Evolutionary conservation across 1,140 invertebrate genomes (phyloP), one percentile per base, ranked within the genome.

Genomic region (Tenebrio molitor): DNA sequence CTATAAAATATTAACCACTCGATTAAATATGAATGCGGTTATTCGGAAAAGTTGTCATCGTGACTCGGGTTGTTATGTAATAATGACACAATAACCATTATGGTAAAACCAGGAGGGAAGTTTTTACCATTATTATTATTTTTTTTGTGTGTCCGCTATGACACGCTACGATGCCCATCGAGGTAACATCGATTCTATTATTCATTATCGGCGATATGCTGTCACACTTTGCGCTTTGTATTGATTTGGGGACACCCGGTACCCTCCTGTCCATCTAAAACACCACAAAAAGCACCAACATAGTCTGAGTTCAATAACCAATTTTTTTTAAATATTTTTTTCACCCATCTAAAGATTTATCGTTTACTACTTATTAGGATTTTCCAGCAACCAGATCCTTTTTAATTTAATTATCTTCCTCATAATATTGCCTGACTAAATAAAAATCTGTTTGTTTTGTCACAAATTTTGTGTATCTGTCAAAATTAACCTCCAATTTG

Each of bases 21-120:
- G 64, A 66, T 66, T 66, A 66, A 66, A 66, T 66, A 66, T 66
- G 64, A 44, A 66, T 66, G 36, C 17, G 64, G 64, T 66, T 66
- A 66, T 66, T 66, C 44, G 64, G 64, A 25, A 66, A 16, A 42
- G 36, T 42, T 44, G 64, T 66, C 64, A 44, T 44, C 64, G 15
- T 44, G 64, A 66, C 39, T 65, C 39, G 33, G 10, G 19, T 42
- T 66, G 64, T 66, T 44, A 66, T 66, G 14, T 25, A 66, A 66
- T 66, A 42, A 66, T 44, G 39, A 44, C 64, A 29, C 64, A 66
- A 66, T 44, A 21, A 42, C 64, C 36, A 66, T 66, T 66, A 42
- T 66, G 36, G 12, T 19, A 66, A 58, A 58, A 29, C 15, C 33
- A 25, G 29, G 39, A 41, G 62, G 33, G 62, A 41, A 17, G 62